Evolutionary conservation across 2,888 invertebrate genomes (phyloP), one percentile per base, ranked within the genome.

Genomic region (Amblyjoppa fuscipennis): DNA sequence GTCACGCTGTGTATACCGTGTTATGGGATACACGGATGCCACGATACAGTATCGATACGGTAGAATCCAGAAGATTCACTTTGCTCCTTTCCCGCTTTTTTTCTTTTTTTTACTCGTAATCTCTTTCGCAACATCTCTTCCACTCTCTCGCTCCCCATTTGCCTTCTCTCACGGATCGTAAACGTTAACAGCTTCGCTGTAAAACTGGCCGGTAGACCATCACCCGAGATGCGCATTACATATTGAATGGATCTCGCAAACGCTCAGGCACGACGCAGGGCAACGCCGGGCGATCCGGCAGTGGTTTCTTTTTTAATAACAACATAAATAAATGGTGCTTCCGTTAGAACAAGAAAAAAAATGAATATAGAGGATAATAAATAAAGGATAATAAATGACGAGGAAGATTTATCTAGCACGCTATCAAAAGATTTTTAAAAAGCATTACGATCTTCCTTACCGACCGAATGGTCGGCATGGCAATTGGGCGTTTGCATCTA

Each of bases 31-130:
- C 16, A 74, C 66, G 59, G 45, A 69, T 74, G 68, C 68, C 28
- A 31, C 34, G 53, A 34, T 53, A 38, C 25, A 61, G 45, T 69
- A 53, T 28, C 56, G 53, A 49, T 45, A 38, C 66, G 51, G 41
- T 16, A 56, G 34, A 73, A 38, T 41, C 38, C 20, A 69, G 75
- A 69, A 75, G 56, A 81, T 81, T 75, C 69, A 74, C 81, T 81
- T 49, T 13, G 25, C 59, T 56, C 73, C 31, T 59, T 81, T 49
- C 45, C 59, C 59, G 38, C 20, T 76, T 49, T 77, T 59, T 69
- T 53, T 79, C 64, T 31, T 76, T 49, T 77, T 70, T 79, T 28
- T 34, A 61, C 64, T 75, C 71, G 66, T 70, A 34, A 31, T 79
- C 38, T 45, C 64, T 28, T 3, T 13, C 53, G 71, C 53, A 31